Evolutionary conservation across 2,888 invertebrate genomes (phyloP), one percentile per base, ranked within the genome.

Genomic region (Cantharis rufa): DNA sequence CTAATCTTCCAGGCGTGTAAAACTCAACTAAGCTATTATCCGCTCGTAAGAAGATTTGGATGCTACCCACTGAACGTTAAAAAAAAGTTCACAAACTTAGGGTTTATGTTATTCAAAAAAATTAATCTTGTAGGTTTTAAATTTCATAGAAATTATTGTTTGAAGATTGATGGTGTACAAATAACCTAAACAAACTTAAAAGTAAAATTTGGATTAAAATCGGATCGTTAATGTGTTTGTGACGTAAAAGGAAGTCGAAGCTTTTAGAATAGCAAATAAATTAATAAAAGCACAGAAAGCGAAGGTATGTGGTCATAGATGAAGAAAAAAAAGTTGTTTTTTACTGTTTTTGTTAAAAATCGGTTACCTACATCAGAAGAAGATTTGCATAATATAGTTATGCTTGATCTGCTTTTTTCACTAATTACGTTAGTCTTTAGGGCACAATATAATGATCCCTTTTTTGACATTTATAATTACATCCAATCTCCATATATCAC

Each of bases 21-120:
- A 64, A 77, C 77, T 77, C 73, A 71, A 77, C 77, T 77, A 73
- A 73, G 70, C 77, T 73, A 77, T 77, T 77, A 77, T 66, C 71
- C 72, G 66, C 66, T 74, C 68, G 70, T 71, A 74, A 73, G 70
- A 66, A 66, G 74, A 68, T 64, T 73, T 68, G 28, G 24, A 28
- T 27, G 69, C 76, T 69, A 24, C 77, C 77, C 77, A 77, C 77
- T 70, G 70, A 76, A 76, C 72, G 71, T 74, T 18, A 66, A 66
- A 66, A 16, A 66, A 66, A 21, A 63, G 48, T 48, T 48, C n/a
- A 48, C 48, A 63, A 16, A 16, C 15, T 13, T 10, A 63, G 18
- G 24, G 24, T 66, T 66, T 24, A n/a, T 66, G 13, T 66, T 66
- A 66, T 18, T 66, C 18, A 24, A 18, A 66, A 66, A 66, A 66